Evolutionary conservation across 1,140 invertebrate species (phyloP).

Genomic region (Phymorhynchus buccinoides): DNA sequence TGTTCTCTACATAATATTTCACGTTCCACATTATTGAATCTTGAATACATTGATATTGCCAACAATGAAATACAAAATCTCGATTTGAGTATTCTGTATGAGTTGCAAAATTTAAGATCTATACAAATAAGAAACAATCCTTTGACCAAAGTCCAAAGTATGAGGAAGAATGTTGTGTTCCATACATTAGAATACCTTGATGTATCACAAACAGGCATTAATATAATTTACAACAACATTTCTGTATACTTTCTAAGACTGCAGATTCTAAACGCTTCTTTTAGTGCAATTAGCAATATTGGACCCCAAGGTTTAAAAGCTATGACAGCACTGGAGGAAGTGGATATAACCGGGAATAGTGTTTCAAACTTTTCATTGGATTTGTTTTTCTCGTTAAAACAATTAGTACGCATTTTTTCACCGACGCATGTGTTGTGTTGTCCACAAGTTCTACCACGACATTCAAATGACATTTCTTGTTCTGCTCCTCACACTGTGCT

Average conservation of each 20-base stretch:
- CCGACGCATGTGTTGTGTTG: too few species aligned
- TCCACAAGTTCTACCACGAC: too few species aligned
- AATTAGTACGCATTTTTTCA: too few species aligned
- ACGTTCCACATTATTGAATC: background rate
- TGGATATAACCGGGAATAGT: too few species aligned
- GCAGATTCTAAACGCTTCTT: background rate
- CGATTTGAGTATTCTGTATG: background rate
- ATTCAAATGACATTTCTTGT: too few species aligned
- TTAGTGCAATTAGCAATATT: background rate
- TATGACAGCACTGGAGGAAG: too few species aligned
- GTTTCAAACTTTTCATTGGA: too few species aligned
- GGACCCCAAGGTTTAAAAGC: too few species aligned
- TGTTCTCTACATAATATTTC: background rate
- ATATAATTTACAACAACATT: background rate
- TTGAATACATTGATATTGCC: constrained; percentile 24
- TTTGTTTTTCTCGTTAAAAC: too few species aligned
- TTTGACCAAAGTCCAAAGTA: background rate
- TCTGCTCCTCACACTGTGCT: too few species aligned
- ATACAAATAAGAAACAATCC: constrained; percentile 29
- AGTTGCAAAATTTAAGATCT: constrained; percentile 22
- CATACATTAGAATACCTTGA: background rate
- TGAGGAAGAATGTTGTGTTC: too few species aligned
- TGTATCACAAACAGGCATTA: background rate
- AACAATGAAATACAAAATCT: constrained; percentile 28
- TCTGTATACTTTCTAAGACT: background rate